Percentiles rank a stretch among this genome's conserved stretches.
Conservation (phyloP, 2,797 vertebrate genomes). For the Nyctalus aviator region DNA sequence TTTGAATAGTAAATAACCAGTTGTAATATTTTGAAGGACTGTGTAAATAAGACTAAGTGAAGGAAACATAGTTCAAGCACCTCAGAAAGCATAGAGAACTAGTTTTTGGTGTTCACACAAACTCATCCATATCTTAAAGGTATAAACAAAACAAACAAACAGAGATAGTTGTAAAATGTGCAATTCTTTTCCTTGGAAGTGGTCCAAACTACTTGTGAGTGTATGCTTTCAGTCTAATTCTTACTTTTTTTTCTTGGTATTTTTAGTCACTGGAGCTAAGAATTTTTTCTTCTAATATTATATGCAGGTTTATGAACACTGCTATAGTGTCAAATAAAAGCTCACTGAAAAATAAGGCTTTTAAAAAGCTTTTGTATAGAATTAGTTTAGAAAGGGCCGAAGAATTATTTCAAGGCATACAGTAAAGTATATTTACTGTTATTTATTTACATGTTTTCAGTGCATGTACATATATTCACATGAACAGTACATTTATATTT, state of each 20-base stretch:
- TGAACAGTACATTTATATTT: not conserved
- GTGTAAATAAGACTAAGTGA: not conserved
- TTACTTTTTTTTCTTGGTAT: not conserved
- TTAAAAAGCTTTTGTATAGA: not conserved
- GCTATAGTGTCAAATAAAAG: not conserved
- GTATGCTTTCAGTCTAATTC: constrained; percentile 52
- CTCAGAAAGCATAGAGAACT: not conserved
- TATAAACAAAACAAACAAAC: not conserved
- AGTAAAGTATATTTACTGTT: not conserved
- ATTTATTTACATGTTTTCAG: not conserved
- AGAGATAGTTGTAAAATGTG: not conserved
- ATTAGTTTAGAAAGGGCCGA: not conserved
- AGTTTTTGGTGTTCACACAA: not conserved
- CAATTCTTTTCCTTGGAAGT: not conserved
- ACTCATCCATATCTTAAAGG: not conserved
- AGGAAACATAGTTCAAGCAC: not conserved
- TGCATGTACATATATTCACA: not conserved
- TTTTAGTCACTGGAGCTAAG: not conserved
- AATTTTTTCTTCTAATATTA: constrained; percentile 11
- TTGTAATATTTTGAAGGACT: not conserved
- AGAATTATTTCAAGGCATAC: not conserved
- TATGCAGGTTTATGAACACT: not conserved
- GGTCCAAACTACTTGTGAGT: not conserved
- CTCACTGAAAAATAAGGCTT: not conserved
- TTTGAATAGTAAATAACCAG: constrained; percentile 29